A percentile compares a stretch with the other conserved stretches of the same genome.
Evolutionary conservation across 2,113 vertebrate species (phyloP).

Genomic region (Camelus dromedarius): DNA sequence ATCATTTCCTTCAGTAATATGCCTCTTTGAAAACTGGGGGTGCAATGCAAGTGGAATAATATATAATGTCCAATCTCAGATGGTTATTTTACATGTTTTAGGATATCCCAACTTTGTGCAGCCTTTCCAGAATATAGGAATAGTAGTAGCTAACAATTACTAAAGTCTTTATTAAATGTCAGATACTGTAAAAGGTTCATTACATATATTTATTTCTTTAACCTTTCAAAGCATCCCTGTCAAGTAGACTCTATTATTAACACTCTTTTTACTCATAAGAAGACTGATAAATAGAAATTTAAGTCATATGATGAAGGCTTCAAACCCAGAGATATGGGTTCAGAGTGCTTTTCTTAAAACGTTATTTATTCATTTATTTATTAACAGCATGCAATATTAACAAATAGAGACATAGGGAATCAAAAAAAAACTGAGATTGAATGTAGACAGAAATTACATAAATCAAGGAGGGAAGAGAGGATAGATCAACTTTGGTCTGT

Average conservation of each 20-base stretch:
- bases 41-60: not conserved
- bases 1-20: too few species aligned
- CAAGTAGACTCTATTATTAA: not conserved
- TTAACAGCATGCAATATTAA: not conserved
- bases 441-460: not conserved
- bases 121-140: not conserved
- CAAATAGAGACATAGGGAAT: not conserved
- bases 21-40: not conserved
- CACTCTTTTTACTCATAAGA: not conserved
- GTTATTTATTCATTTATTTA: not conserved
- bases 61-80: not conserved
- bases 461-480: not conserved
- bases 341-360: not conserved
- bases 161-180: not conserved
- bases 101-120: not conserved
- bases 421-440: not conserved
- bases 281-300: not conserved
- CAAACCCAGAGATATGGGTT: not conserved
- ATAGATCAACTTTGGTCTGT: not conserved
- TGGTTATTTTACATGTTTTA: not conserved
- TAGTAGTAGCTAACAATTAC: not conserved
- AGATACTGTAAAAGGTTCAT: not conserved
- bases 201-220: not conserved
- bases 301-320: not conserved
- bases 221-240: not conserved